phyloP scores from a whole-genome alignment of 2,888 invertebrate genomes.

The Ellobium chinense region DNA sequence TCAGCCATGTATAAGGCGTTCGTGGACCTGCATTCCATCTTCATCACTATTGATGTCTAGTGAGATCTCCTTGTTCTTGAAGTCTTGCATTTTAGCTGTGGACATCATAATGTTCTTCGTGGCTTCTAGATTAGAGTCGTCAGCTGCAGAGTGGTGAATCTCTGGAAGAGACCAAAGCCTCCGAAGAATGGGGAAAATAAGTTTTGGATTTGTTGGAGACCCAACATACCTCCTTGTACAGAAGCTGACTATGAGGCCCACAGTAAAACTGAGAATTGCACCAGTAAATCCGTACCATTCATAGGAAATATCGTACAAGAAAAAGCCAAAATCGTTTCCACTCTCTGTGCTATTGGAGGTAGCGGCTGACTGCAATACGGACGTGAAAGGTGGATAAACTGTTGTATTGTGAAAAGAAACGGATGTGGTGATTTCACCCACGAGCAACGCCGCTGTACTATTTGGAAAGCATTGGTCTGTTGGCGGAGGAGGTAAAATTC shows the following conservation, averaged over 20 bases:
- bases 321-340: conserved; percentile 22
- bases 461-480: conserved; percentile 17
- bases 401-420: background rate
- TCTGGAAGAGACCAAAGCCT: too few species aligned
- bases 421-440: background rate
- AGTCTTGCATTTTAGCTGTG: too few species aligned
- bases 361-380: background rate
- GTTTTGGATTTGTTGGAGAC: too few species aligned
- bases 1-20: too few species aligned
- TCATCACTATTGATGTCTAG: too few species aligned
- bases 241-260: conserved; percentile 32
- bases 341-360: too few species aligned
- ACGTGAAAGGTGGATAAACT: background rate
- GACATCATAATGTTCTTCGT: too few species aligned
- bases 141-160: too few species aligned
- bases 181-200: too few species aligned
- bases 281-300: conserved; percentile 44
- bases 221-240: background rate
- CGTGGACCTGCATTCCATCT: too few species aligned
- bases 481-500: conserved; percentile 25
- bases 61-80: too few species aligned
- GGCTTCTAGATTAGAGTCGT: too few species aligned
- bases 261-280: conserved; percentile 3
- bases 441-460: background rate
- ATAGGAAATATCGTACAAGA: conserved; percentile 46